Evolutionary conservation across 2,888 invertebrate species (phyloP).

Genomic region (Lepidonotus clava): DNA sequence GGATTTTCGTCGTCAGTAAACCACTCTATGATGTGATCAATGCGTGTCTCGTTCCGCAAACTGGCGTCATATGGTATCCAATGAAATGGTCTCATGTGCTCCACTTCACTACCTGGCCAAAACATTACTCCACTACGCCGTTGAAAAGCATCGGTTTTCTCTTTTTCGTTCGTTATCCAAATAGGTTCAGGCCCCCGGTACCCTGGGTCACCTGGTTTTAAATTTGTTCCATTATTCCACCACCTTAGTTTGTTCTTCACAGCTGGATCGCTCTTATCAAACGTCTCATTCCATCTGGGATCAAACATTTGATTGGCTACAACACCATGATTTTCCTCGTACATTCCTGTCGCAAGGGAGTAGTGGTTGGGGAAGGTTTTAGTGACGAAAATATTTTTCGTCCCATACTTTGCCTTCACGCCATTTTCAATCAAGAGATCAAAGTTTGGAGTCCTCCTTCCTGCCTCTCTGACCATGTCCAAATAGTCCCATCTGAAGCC

Average conservation of each 20-base stretch:
- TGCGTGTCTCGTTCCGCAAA: slow-evolving; percentile 71
- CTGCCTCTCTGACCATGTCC: slow-evolving; percentile 79
- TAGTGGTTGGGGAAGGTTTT: slow-evolving; percentile 89
- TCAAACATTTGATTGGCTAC: slow-evolving; percentile 85
- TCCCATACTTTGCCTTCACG: slow-evolving; percentile 81
- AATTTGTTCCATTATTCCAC: slow-evolving; percentile 82
- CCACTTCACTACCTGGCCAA: slow-evolving; percentile 86
- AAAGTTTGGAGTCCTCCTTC: slow-evolving; percentile 83
- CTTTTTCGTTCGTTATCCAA: slow-evolving; percentile 83
- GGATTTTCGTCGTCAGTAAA: slow-evolving; percentile 81
- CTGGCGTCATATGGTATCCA: slow-evolving; percentile 70
- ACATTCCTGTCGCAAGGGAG: slow-evolving; percentile 84
- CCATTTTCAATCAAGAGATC: slow-evolving; percentile 83
- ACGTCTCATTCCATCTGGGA: slow-evolving; percentile 75
- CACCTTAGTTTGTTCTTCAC: slow-evolving; percentile 80
- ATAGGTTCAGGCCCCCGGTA: slow-evolving; percentile 80
- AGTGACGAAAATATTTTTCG: slow-evolving; percentile 81
- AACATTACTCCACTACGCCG: slow-evolving; percentile 85
- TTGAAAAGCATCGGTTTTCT: slow-evolving; percentile 74
- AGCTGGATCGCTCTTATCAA: slow-evolving; percentile 26
- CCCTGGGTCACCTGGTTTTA: no score
- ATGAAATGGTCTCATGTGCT: slow-evolving; percentile 76
- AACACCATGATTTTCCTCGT: slow-evolving; percentile 87
- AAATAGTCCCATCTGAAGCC: slow-evolving; percentile 87
- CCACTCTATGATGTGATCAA: slow-evolving; percentile 75